Base-by-base conservation (phyloP, 2,113 vertebrate genomes). In the Pteruthius melanotis region DNA sequence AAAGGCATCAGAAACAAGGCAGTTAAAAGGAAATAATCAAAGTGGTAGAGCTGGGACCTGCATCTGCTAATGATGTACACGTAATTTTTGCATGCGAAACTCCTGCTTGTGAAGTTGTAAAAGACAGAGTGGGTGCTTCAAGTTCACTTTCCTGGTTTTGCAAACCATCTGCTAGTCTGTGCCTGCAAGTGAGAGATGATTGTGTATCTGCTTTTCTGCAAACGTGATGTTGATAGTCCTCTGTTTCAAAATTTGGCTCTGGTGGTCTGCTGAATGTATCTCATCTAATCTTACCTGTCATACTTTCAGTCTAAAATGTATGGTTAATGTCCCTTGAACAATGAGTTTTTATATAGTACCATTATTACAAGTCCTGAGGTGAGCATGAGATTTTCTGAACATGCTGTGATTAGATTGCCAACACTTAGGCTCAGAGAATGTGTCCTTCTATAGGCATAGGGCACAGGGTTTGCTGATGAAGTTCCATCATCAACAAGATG, bases 91-190 rank as follows among this genome's bases (percentile, higher is more conserved):
- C 23, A 54, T 80, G 64, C 79, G 81, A 39, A 83, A 77, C 92
- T 86, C 83, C 66, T 20, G 53, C 71, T 87, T 91, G 53, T 80
- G 70, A 91, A 96, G 78, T 93, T 15, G 10, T 80, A 90, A 82
- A 77, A 86, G 82, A 49, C 49, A 65, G 78, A 90, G 27, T 22
- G 49, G 21, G 31, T 86, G 40, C 90, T 92, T 89, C 78, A 70
- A 78, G 76, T 93, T 96, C 5, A 2, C 84, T 82, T 82, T 87
- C 53, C 39, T 87, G 72, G 56, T 54, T 81, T 95, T 87, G 80
- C 47, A 93, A 90, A 78, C 89, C 83, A 92, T 97, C 80, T 96
- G 95, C 68, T 83, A 33, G 42, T 44, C 94, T 90, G 64, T 94
- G 79, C 52, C 44, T 90, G 75, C 39, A 53, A 70, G 83, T 52